Percentiles rank a stretch among this genome's conserved stretches.
Evolutionary conservation across 2,797 vertebrate species (phyloP).

Genomic region (Babyrousa celebensis): DNA sequence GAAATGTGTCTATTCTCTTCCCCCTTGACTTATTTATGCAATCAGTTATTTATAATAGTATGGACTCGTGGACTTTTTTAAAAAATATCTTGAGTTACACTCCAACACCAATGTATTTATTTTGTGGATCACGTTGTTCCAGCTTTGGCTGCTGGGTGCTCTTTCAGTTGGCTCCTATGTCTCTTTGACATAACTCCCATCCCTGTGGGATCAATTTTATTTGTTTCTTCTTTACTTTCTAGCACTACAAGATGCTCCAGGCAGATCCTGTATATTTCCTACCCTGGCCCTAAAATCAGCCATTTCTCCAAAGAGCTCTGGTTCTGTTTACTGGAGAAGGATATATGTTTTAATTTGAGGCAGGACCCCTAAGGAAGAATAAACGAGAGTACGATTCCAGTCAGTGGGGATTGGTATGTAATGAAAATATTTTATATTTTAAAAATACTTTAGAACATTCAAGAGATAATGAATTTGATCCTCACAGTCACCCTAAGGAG

Average conservation of each 20-base stretch:
- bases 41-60: neutral
- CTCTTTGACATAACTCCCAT: neutral
- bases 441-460: constrained; percentile 36
- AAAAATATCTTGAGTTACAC: constrained; percentile 4
- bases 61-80: neutral
- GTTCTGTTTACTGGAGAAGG: neutral
- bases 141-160: neutral
- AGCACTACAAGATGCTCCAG: neutral
- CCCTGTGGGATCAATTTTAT: neutral
- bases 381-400: neutral
- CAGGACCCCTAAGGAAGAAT: neutral
- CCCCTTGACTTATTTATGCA: neutral
- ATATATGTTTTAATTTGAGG: constrained; percentile 2
- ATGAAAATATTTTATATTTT: constrained; percentile 34
- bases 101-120: neutral
- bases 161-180: neutral
- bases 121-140: neutral
- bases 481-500: neutral
- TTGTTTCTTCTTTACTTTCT: neutral
- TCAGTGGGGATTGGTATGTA: neutral
- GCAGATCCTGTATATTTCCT: neutral
- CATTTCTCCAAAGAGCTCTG: neutral
- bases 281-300: neutral
- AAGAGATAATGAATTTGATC: neutral
- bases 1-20: neutral